phyloP scores from a whole-genome alignment of 2,113 vertebrate species.

The Atlantisia rogersi region DNA sequence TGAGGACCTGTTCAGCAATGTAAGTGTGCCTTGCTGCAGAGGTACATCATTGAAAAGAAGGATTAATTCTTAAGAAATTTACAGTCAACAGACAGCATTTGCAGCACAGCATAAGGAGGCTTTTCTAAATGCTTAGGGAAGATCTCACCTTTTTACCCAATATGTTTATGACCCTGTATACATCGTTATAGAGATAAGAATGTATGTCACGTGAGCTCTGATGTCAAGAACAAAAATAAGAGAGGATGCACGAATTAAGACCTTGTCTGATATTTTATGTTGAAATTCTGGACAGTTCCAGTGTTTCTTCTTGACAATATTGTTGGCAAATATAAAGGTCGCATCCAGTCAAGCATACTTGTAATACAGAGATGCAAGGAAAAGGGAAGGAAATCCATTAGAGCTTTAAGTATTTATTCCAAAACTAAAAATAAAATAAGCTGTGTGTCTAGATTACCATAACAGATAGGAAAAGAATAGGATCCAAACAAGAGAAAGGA shows the following conservation, averaged over 20 bases:
- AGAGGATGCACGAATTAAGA: background rate
- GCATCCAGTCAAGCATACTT: background rate
- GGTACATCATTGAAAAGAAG: background rate
- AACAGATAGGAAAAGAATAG: background rate
- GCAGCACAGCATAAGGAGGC: background rate
- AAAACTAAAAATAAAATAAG: slow-evolving; percentile 30
- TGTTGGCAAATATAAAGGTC: background rate
- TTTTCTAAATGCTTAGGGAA: background rate
- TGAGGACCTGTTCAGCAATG: background rate
- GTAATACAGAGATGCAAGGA: background rate
- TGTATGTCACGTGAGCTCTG: background rate
- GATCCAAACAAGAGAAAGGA: background rate
- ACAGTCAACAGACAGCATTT: background rate
- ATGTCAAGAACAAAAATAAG: background rate
- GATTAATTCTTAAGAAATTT: background rate
- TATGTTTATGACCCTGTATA: background rate
- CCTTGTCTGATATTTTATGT: background rate
- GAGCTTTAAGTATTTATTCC: slow-evolving; percentile 42
- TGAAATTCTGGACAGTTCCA: background rate
- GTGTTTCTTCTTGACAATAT: background rate
- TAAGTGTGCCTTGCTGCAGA: background rate
- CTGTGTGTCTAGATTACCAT: slow-evolving; percentile 16
- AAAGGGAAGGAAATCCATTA: slow-evolving; percentile 6
- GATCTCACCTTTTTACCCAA: background rate
- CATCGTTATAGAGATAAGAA: background rate